Evolutionary conservation across 1,140 invertebrate genomes (phyloP), one percentile per base, ranked within the genome.

Genomic region (Drosophila nebulosa): DNA sequence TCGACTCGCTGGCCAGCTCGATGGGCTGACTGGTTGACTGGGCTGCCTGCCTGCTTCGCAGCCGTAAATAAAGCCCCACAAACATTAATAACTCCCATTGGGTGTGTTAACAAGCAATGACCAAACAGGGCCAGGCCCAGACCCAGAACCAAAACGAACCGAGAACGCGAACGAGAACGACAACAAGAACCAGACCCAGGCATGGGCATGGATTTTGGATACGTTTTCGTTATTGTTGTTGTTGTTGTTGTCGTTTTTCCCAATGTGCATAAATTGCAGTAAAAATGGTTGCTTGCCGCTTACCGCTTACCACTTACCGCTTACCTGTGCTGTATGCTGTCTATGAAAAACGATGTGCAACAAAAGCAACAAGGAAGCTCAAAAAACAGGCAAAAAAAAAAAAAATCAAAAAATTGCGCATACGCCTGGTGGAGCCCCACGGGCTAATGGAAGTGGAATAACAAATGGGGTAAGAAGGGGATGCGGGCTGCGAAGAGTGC

Each of bases 11-110:
- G 78, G 70, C 27, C 58, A 46, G 63, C 42, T 59, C 66, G 53
- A 60, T 69, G 62, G 59, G 42, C 63, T 60, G 21, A 27, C 39
- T 39, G 57, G 14, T 27, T 65, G 66, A 16, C 57, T 39, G 64
- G 64, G 35, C 60, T 60, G 67, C 22, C 62, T 79, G 68, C 78
- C 78, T 79, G 78, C 64, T 57, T 50, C 78, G 57, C 50, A 60
- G 81, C 81, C 77, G 78, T 85, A 86, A 86, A 86, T 86, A 86
- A 86, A 86, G 83, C 81, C 51, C 78, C 70, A 61, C 81, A 88
- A 88, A 86, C 81, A 86, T 86, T 86, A 86, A 86, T 86, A 86
- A 86, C 81, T 86, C 81, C 81, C 81, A 78, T 88, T 86, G 81
- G 81, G 81, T 86, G 81, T 86, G 81, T 86, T 86, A 86, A 86